Conservation (phyloP, 92 coral and sea anemone genomes). For the Paragorgia papillata region DNA sequence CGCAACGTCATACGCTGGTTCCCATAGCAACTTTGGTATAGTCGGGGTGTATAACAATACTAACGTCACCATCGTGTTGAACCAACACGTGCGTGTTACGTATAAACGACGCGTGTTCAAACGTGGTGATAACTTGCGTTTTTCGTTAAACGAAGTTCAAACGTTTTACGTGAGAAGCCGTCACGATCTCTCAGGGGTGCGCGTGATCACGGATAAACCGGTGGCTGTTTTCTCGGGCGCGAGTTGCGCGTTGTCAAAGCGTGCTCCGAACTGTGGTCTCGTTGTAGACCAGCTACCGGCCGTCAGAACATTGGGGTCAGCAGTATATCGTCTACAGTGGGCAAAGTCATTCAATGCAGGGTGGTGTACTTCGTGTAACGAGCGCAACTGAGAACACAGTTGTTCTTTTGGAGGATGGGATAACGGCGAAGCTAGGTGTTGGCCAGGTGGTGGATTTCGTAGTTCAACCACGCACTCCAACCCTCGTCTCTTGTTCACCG, state of each 20-base stretch:
- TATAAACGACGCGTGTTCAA: neutral
- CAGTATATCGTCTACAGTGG: neutral
- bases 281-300: neutral
- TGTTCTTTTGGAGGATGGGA: neutral
- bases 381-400: neutral
- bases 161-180: neutral
- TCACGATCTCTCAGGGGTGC: slow-evolving; percentile 1
- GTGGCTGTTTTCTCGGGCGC: slow-evolving; percentile 7
- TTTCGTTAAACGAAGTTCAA: neutral
- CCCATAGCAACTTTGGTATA: neutral
- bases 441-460: slow-evolving; percentile 1
- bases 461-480: neutral
- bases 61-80: neutral
- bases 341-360: neutral
- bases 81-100: neutral
- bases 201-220: neutral
- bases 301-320: neutral
- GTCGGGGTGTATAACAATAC: neutral
- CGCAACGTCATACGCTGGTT: neutral
- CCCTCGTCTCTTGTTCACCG: neutral
- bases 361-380: neutral
- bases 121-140: neutral
- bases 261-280: neutral
- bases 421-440: neutral
- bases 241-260: neutral